Conservation (phyloP, 2,113 vertebrate genomes). For the Anhinga rufa region DNA sequence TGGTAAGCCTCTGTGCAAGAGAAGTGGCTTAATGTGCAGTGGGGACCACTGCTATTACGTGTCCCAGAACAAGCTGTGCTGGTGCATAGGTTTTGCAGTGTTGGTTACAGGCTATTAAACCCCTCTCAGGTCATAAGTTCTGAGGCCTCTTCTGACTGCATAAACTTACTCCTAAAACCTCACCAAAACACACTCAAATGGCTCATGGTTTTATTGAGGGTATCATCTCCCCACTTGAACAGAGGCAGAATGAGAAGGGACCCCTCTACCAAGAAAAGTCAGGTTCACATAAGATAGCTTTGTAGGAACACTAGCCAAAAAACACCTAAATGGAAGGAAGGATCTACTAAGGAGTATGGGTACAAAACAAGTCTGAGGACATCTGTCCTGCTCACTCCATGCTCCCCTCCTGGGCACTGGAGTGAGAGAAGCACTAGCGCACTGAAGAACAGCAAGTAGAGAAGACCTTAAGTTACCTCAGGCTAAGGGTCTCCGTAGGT, state of each 20-base stretch:
- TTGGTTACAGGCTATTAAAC: conserved; percentile 41
- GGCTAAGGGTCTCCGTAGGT: accelerated
- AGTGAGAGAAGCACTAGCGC: background rate
- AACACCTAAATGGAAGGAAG: background rate
- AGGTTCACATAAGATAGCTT: background rate
- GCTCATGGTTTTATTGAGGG: background rate
- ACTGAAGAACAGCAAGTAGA: accelerated
- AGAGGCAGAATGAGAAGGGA: background rate
- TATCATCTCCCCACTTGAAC: background rate
- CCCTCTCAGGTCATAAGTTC: background rate
- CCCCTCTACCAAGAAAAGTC: background rate
- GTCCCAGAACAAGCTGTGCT: conserved; percentile 10
- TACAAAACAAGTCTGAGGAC: background rate
- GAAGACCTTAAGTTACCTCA: background rate
- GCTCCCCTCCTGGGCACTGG: background rate
- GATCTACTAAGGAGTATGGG: background rate
- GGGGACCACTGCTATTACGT: background rate
- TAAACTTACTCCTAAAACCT: background rate
- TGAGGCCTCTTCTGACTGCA: background rate
- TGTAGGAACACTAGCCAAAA: background rate
- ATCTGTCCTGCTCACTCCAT: background rate
- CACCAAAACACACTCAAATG: background rate
- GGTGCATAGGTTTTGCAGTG: background rate
- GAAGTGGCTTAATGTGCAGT: background rate
- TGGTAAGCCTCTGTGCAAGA: background rate